phyloP scores from a whole-genome alignment of 2,797 vertebrate genomes.

The Dicrostonyx torquatus region DNA sequence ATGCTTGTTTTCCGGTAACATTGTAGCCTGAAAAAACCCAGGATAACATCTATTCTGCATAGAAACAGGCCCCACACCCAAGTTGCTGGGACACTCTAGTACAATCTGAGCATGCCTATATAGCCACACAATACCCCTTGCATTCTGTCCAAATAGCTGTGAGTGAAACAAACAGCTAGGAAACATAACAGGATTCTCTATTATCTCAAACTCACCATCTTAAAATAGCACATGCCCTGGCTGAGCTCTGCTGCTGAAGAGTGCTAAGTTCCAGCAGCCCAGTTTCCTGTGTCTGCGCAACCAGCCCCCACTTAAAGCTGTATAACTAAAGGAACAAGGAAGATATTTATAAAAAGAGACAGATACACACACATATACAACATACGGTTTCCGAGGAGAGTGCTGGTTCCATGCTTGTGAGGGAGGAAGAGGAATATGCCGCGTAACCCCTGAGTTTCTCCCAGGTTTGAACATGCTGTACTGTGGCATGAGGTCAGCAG shows the following conservation, averaged over 20 bases:
- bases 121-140: constrained; percentile 3
- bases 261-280: constrained; percentile 2
- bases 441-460: constrained; percentile 45
- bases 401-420: constrained; percentile 80
- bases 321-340: constrained; percentile 18
- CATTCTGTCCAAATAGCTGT: constrained; percentile 28
- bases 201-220: constrained; percentile 20
- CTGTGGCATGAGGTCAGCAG: constrained; percentile 67
- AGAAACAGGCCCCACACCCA: not conserved
- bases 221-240: constrained; percentile 49
- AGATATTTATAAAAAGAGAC: constrained; percentile 58
- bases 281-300: not conserved
- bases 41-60: constrained; percentile 32
- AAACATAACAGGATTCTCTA: constrained; percentile 50
- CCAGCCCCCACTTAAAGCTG: constrained; percentile 50
- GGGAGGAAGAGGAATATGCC: constrained; percentile 56
- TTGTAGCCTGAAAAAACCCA: constrained; percentile 22
- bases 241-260: constrained; percentile 61
- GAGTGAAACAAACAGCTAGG: constrained; percentile 43
- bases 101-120: constrained; percentile 31
- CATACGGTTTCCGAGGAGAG: constrained; percentile 77
- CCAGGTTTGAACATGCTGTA: constrained; percentile 74
- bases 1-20: constrained; percentile 45
- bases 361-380: constrained; percentile 84
- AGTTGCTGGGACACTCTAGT: not conserved